phyloP scores from a whole-genome alignment of 2,797 vertebrate genomes.

The Pantherophis vulpinus region DNA sequence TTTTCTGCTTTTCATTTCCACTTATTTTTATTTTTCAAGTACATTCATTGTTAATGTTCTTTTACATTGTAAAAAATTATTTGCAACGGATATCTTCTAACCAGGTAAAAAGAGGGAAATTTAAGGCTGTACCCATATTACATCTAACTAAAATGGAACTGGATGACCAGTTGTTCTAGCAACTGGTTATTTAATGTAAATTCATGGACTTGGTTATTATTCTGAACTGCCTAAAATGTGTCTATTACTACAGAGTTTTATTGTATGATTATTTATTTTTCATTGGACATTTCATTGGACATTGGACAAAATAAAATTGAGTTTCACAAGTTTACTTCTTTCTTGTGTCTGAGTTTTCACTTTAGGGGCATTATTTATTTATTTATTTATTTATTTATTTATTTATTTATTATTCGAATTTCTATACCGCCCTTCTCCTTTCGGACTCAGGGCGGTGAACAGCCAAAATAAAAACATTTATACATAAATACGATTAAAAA shows the following conservation, averaged over 20 bases:
- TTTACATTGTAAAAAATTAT: slow-evolving; percentile 25
- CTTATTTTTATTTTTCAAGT: slow-evolving; percentile 30
- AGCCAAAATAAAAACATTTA: no score
- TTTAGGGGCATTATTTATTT: background rate
- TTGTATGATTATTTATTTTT: slow-evolving; percentile 87
- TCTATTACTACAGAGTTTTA: slow-evolving; percentile 68
- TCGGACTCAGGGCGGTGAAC: no score
- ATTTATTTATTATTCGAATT: no score
- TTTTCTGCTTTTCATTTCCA: slow-evolving; percentile 45
- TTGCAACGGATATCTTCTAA: slow-evolving; percentile 37
- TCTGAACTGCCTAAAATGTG: slow-evolving; percentile 59
- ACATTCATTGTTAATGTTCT: slow-evolving; percentile 34
- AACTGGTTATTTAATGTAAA: slow-evolving; percentile 62
- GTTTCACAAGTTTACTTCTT: slow-evolving; percentile 47
- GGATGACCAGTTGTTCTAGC: slow-evolving; percentile 50
- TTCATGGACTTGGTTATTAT: slow-evolving; percentile 59
- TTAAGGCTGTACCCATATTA: slow-evolving; percentile 16
- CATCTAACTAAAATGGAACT: slow-evolving; percentile 27
- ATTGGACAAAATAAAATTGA: slow-evolving; percentile 63
- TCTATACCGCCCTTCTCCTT: no score
- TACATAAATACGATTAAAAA: no score
- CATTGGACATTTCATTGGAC: slow-evolving; percentile 72
- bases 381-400: no score
- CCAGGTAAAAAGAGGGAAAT: slow-evolving; percentile 28
- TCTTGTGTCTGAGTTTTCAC: background rate